phyloP scores from a whole-genome alignment of 1,140 invertebrate species.

The Camponotus floridanus region DNA sequence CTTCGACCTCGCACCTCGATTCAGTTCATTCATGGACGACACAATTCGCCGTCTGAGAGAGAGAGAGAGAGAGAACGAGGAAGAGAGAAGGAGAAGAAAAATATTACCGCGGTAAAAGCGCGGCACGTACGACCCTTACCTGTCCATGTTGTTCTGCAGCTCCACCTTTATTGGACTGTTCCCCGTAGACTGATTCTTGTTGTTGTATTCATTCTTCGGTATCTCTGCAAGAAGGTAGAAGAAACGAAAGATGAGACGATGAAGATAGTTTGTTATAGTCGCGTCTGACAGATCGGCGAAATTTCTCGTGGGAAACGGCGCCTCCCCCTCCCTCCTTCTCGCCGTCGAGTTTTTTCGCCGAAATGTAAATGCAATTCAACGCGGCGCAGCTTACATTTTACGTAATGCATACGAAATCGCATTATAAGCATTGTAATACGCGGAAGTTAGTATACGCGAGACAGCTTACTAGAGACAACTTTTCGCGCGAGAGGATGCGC shows the following conservation, averaged over 20 bases:
- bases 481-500: neutral
- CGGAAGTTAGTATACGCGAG: slow-evolving; percentile 15
- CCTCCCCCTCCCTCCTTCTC: slow-evolving; percentile 25
- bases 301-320: slow-evolving; percentile 69
- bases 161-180: slow-evolving; percentile 92
- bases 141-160: slow-evolving; percentile 90
- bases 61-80: neutral
- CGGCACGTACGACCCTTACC: slow-evolving; percentile 84
- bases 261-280: slow-evolving; percentile 59
- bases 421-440: slow-evolving; percentile 39
- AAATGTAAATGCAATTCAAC: slow-evolving; percentile 57
- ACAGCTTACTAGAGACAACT: slow-evolving; percentile 20
- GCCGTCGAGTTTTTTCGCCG: slow-evolving; percentile 29
- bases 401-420: slow-evolving; percentile 61
- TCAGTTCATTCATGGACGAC: slow-evolving; percentile 19
- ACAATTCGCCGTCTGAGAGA: neutral
- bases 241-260: slow-evolving; percentile 69
- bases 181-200: slow-evolving; percentile 94
- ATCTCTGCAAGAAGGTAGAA: slow-evolving; percentile 89
- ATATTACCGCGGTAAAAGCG: slow-evolving; percentile 39
- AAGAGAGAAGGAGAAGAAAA: neutral
- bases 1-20: neutral
- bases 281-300: slow-evolving; percentile 66
- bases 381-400: slow-evolving; percentile 49
- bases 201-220: slow-evolving; percentile 95